Evolutionary conservation across 2,888 invertebrate genomes (phyloP).

Genomic region (Spodoptera littoralis): DNA sequence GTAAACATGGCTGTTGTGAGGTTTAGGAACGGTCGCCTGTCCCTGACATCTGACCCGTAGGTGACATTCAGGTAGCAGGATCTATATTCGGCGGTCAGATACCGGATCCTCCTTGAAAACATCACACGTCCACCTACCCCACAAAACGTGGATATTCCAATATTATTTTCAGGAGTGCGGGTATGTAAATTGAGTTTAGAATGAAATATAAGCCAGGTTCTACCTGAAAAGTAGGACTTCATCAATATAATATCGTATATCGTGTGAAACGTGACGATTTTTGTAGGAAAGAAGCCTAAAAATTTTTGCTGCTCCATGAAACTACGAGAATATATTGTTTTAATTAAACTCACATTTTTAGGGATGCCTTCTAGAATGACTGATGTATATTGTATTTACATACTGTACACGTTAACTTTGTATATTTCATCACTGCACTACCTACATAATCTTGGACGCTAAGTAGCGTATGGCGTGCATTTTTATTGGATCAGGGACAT

Average conservation of each 20-base stretch:
- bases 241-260: slow-evolving; percentile 11
- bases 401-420: not conserved
- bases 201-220: not conserved
- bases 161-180: slow-evolving; percentile 17
- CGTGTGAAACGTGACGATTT: slow-evolving; percentile 7
- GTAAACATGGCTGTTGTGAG: slow-evolving; percentile 7
- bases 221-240: slow-evolving; percentile 8
- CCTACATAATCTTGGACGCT: slow-evolving; percentile 56
- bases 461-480: slow-evolving; percentile 64
- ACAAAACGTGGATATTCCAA: slow-evolving; percentile 6
- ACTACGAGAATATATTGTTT: slow-evolving; percentile 27
- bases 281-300: slow-evolving; percentile 20
- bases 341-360: slow-evolving; percentile 49
- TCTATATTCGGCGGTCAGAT: slow-evolving; percentile 4
- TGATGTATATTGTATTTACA: slow-evolving; percentile 13
- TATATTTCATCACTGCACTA: slow-evolving; percentile 32
- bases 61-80: slow-evolving; percentile 25
- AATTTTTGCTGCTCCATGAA: slow-evolving; percentile 12
- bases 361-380: slow-evolving; percentile 39
- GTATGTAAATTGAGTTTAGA: not conserved
- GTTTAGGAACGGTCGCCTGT: slow-evolving; percentile 25
- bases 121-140: slow-evolving; percentile 1
- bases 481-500: slow-evolving; percentile 67
- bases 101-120: slow-evolving; percentile 14
- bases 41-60: slow-evolving; percentile 20